A percentile compares a stretch with the other conserved stretches of the same genome.
phyloP scores from a whole-genome alignment of 2,113 vertebrate genomes.

The Circaetus gallicus region DNA sequence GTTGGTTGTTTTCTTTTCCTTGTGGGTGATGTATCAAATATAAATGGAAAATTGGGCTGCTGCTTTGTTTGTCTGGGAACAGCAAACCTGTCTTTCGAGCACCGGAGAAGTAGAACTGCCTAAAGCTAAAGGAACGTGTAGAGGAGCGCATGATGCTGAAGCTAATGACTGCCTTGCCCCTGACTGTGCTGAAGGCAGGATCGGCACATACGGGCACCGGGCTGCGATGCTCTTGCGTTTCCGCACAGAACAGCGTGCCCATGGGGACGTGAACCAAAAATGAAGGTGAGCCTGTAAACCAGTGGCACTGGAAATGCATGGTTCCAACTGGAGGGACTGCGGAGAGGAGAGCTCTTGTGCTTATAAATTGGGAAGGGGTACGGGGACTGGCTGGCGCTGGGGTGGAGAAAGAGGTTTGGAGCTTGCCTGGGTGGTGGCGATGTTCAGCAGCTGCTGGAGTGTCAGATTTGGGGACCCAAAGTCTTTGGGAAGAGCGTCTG shows the following conservation, averaged over 20 bases:
- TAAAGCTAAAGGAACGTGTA: background rate
- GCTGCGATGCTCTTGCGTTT: background rate
- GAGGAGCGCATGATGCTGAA: background rate
- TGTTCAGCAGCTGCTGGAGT: background rate
- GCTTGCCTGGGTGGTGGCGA: too few species aligned
- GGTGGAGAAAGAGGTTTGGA: background rate
- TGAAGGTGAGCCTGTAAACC: background rate
- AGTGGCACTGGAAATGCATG: rapidly evolving
- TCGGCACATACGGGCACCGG: background rate
- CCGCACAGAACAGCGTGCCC: rapidly evolving
- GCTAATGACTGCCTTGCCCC: background rate
- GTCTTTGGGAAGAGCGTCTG: background rate
- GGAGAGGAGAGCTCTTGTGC: background rate
- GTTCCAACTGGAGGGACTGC: background rate
- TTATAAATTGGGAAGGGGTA: rapidly evolving
- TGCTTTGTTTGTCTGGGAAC: background rate
- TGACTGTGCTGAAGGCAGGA: background rate
- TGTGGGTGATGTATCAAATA: background rate
- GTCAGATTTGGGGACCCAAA: too few species aligned
- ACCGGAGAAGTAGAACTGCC: background rate
- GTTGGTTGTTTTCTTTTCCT: background rate
- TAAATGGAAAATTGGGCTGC: background rate
- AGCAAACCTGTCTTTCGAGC: background rate
- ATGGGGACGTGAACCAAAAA: background rate
- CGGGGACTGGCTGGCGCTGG: background rate